These are phyloP conservation scores for Drosophila serrata DNA, from an alignment of 1,140 invertebrate species.

Conservation along the genomic window DNA sequence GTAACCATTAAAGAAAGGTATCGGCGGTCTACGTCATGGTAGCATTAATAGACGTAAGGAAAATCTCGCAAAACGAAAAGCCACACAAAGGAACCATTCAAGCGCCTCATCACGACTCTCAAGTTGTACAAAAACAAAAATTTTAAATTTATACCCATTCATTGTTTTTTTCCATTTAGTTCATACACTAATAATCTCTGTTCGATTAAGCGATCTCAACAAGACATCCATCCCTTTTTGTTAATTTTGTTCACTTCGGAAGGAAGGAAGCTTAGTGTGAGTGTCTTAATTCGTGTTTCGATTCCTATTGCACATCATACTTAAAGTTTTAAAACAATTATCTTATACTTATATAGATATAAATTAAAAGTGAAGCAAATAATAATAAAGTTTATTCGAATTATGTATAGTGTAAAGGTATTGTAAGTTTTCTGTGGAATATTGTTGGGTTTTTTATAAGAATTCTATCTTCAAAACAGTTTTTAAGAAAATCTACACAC, in stretches of 20 bases:
- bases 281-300: constrained; percentile 53
- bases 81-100: constrained; percentile 52
- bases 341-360: constrained; percentile 34
- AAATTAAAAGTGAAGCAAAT: constrained; percentile 27
- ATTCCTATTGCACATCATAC: constrained; percentile 59
- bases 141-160: constrained; percentile 29
- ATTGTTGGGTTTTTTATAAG: neutral
- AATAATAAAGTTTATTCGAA: constrained; percentile 36
- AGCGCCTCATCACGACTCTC: constrained; percentile 71
- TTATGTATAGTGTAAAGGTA: constrained; percentile 6
- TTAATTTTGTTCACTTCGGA: constrained; percentile 54
- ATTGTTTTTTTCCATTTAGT: constrained; percentile 50
- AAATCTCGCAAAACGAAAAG: constrained; percentile 40
- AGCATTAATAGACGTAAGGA: constrained; percentile 43
- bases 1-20: constrained; percentile 23
- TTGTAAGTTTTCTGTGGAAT: neutral
- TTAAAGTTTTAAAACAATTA: constrained; percentile 40
- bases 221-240: constrained; percentile 33
- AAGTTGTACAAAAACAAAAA: constrained; percentile 62
- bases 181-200: constrained; percentile 28
- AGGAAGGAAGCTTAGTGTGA: constrained; percentile 40
- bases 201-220: constrained; percentile 73
- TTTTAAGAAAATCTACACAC: neutral
- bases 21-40: constrained; percentile 32
- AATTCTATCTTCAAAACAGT: neutral